These are phyloP conservation scores for Drosophila monieri DNA, from an alignment of 2,888 invertebrate species.

Conservation along the genomic window DNA sequence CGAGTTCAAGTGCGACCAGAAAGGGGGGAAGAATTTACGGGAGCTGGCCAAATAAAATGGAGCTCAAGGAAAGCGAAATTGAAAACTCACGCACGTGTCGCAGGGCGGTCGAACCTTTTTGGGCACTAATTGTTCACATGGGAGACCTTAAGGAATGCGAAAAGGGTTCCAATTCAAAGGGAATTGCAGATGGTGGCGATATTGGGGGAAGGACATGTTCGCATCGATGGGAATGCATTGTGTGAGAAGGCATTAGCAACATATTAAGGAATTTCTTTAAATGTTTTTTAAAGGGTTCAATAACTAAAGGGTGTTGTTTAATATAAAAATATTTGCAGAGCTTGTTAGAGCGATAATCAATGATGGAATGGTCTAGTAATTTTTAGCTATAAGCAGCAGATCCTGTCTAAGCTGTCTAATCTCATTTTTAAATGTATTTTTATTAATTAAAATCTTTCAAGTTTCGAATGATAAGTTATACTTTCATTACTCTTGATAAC, in stretches of 20 bases:
- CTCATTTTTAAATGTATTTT: too few relatives aligned
- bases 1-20: conserved; percentile 53
- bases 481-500: background rate
- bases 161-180: conserved; percentile 28
- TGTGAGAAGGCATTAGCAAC: background rate
- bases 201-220: background rate
- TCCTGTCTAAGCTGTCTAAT: too few relatives aligned
- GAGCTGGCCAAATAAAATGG: conserved; percentile 19
- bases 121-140: conserved; percentile 68
- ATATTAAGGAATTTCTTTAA: background rate
- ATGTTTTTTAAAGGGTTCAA: background rate
- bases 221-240: background rate
- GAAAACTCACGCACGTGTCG: conserved; percentile 74
- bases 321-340: background rate
- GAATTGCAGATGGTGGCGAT: conserved; percentile 25
- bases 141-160: conserved; percentile 54
- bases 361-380: too few relatives aligned
- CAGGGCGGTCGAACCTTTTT: conserved; percentile 60
- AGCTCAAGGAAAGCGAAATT: conserved; percentile 61
- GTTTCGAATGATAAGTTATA: too few relatives aligned
- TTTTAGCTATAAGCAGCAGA: too few relatives aligned
- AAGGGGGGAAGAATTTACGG: background rate
- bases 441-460: too few relatives aligned
- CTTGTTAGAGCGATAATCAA: too few relatives aligned
- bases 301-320: background rate